Conservation (phyloP, 2,888 invertebrate genomes). For the Tholera decimalis region DNA sequence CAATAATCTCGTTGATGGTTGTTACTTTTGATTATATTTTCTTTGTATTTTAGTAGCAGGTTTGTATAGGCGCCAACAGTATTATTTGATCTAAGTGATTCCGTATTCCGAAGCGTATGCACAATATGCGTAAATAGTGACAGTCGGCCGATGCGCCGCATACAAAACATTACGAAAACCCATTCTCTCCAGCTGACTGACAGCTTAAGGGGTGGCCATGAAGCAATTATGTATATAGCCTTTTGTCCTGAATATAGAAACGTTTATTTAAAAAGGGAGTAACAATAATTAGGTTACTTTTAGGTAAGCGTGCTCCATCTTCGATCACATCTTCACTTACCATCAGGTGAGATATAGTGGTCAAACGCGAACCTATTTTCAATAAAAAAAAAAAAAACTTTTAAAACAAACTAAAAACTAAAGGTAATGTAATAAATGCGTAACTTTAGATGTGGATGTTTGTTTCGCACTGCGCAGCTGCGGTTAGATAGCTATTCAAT, state of each 20-base stretch:
- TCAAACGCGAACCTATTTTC: too few relatives aligned
- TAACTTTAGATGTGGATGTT: too few relatives aligned
- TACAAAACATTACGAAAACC: slow-evolving; percentile 60
- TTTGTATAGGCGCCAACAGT: slow-evolving; percentile 12
- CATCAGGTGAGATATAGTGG: too few relatives aligned
- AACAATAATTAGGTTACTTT: not conserved
- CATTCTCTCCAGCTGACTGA: slow-evolving; percentile 46
- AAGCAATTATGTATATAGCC: slow-evolving; percentile 43
- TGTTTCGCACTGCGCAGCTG: too few relatives aligned
- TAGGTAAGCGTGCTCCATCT: too few relatives aligned
- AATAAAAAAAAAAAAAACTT: too few relatives aligned
- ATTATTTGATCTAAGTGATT: slow-evolving; percentile 27
- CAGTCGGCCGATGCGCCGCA: slow-evolving; percentile 49
- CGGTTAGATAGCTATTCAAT: not conserved
- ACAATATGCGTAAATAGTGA: slow-evolving; percentile 59
- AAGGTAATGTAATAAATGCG: too few relatives aligned
- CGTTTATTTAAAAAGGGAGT: slow-evolving; percentile 12
- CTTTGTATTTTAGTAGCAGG: not conserved
- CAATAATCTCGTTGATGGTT: not conserved
- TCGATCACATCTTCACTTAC: too few relatives aligned
- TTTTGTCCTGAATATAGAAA: slow-evolving; percentile 17
- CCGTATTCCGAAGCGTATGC: slow-evolving; percentile 55
- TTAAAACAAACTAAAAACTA: too few relatives aligned
- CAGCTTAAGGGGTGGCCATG: slow-evolving; percentile 26
- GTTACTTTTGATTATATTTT: not conserved